A percentile compares a stretch with the other conserved stretches of the same genome.
phyloP scores from a whole-genome alignment of 2,797 vertebrate genomes.

The Enteromius afrohamiltoni region DNA sequence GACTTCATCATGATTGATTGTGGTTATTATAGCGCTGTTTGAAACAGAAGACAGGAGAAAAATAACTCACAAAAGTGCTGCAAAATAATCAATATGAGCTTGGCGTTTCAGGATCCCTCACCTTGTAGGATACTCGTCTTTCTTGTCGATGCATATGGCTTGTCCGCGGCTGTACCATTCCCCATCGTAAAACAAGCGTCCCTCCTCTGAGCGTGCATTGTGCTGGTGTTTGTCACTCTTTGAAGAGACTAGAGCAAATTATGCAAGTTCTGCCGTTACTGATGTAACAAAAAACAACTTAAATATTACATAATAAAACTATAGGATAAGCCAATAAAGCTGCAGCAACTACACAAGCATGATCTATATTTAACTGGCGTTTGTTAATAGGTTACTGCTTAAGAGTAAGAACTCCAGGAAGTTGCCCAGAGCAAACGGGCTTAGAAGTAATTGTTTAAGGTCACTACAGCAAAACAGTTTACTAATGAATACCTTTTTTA shows the following conservation, averaged over 20 bases:
- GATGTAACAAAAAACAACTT: neutral
- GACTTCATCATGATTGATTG: slow-evolving; percentile 97
- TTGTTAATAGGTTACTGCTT: neutral
- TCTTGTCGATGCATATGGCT: slow-evolving; percentile 95
- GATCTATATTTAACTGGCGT: neutral
- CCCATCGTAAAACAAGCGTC: slow-evolving; percentile 93
- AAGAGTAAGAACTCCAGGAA: neutral
- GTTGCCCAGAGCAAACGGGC: neutral
- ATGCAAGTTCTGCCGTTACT: neutral
- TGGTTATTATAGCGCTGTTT: slow-evolving; percentile 94
- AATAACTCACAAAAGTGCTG: slow-evolving; percentile 13
- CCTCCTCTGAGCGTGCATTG: slow-evolving; percentile 92
- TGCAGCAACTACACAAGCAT: neutral
- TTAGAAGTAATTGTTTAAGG: neutral
- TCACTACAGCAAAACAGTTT: neutral
- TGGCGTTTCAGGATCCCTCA: slow-evolving; percentile 52
- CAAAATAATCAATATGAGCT: slow-evolving; percentile 8
- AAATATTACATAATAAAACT: neutral
- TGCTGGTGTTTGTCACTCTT: slow-evolving; percentile 91
- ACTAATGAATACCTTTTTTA: neutral
- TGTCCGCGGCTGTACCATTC: slow-evolving; percentile 97
- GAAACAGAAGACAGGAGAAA: slow-evolving; percentile 50
- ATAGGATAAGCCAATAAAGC: neutral
- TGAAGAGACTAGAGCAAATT: slow-evolving; percentile 73
- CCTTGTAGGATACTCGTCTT: slow-evolving; percentile 97